Evolutionary conservation across 2,113 vertebrate species (phyloP).

Genomic region (Elephantulus edwardii): DNA sequence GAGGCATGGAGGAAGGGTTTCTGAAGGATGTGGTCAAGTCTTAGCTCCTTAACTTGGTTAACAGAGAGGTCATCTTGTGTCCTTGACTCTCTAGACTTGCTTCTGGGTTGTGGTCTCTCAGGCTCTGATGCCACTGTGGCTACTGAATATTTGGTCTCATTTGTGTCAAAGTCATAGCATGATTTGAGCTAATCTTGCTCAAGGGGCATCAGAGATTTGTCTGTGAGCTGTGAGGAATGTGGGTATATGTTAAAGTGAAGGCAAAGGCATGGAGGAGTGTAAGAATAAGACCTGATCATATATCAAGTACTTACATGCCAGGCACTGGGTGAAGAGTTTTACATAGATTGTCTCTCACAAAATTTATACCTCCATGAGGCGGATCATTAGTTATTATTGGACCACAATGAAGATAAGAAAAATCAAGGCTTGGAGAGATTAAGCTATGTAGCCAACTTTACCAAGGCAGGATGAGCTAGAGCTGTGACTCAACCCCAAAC

Average conservation of each 20-base stretch:
- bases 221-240: neutral
- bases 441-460: neutral
- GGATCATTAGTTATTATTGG: neutral
- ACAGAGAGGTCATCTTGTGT: neutral
- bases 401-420: neutral
- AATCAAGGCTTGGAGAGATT: neutral
- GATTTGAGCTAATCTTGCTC: neutral
- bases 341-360: neutral
- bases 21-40: neutral
- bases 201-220: neutral
- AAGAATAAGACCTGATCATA: neutral
- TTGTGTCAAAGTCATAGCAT: neutral
- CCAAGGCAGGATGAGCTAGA: neutral
- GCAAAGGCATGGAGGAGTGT: neutral
- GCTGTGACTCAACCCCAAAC: neutral
- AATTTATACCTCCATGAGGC: neutral
- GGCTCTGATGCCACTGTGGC: neutral
- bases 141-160: neutral
- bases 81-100: neutral
- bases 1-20: neutral
- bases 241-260: neutral
- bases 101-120: neutral
- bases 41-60: neutral
- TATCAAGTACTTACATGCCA: neutral
- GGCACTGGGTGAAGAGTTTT: neutral